Percentiles rank a stretch among this genome's conserved stretches.
phyloP scores from a whole-genome alignment of 2,797 vertebrate genomes.

The Syndactyla subalaris region DNA sequence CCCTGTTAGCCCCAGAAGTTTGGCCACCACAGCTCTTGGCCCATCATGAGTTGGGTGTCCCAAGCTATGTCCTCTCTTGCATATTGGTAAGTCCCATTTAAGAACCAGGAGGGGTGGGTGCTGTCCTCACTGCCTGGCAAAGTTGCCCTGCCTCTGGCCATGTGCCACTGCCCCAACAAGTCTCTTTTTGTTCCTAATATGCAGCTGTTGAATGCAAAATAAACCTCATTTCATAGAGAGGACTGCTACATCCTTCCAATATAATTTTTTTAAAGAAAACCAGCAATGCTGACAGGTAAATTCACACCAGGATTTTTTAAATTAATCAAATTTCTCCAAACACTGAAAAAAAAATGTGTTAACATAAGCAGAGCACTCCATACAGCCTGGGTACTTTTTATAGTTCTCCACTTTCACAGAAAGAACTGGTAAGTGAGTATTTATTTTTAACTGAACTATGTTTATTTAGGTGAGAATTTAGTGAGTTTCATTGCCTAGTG shows the following conservation, averaged over 20 bases:
- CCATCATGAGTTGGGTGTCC: accelerated
- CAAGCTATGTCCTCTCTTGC: neutral
- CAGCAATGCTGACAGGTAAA: neutral
- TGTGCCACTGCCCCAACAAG: neutral
- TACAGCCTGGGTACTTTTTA: neutral
- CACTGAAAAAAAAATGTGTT: neutral
- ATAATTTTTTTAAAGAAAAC: neutral
- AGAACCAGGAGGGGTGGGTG: neutral
- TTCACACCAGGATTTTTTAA: neutral
- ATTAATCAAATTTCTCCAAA: neutral
- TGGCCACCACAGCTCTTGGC: neutral
- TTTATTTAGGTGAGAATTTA: neutral
- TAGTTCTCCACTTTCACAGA: neutral
- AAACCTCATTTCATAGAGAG: neutral
- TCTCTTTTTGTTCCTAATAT: neutral
- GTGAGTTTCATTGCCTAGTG: neutral
- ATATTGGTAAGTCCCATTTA: neutral
- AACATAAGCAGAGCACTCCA: neutral
- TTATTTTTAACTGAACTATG: neutral
- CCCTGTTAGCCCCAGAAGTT: neutral
- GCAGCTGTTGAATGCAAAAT: neutral
- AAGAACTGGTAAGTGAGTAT: neutral
- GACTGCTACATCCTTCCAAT: neutral
- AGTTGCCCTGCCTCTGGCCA: accelerated
- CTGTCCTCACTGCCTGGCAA: accelerated